Evolutionary conservation across 2,888 invertebrate species (phyloP), one percentile per base, ranked within the genome.

Genomic region (Pilophorus perplexus): DNA sequence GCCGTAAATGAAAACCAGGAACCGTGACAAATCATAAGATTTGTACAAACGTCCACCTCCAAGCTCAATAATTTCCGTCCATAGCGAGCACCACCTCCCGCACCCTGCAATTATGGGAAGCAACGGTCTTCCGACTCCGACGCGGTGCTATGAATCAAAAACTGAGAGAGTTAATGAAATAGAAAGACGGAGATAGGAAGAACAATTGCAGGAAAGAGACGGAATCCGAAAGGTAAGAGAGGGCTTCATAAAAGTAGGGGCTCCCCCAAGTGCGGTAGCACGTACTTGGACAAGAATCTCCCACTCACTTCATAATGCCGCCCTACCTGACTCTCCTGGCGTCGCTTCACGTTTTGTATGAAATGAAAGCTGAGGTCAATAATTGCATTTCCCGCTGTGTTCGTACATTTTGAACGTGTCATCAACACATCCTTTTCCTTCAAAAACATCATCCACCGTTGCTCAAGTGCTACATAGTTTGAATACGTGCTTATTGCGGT

Each of bases 291-390:
- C 10, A 16, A 40, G 23, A 23, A 23, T 18, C 18, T 33, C 4
- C 33, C 18, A 20, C 18, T 20, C 23, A n/a, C 27, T 27, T 28
- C 28, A 37, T 37, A 38, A 55, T 8, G 16, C 33, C 33, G 37
- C n/a, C 18, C 37, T n/a, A 37, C 55, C 12, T 16, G 18, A 40
- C 16, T 16, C 40, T 40, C 23, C 25, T 42, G 2, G 59, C 42
- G 44, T 40, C 57, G 18, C 59, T 59, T 59, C 59, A 59, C 59
- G 59, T 59, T 59, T 59, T 59, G 44, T 59, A 59, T 59, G 59
- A 59, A 59, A 59, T 59, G 59, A 59, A 59, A 59, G 59, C 59
- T 27, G 23, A n/a, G 42, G 59, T 42, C 59, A 59, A 59, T 59
- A 59, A 59, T 59, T 59, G 40, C 22, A 23, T 42, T 59, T 59